phyloP scores from a whole-genome alignment of 2,113 vertebrate species.

The Takifugu bimaculatus region DNA sequence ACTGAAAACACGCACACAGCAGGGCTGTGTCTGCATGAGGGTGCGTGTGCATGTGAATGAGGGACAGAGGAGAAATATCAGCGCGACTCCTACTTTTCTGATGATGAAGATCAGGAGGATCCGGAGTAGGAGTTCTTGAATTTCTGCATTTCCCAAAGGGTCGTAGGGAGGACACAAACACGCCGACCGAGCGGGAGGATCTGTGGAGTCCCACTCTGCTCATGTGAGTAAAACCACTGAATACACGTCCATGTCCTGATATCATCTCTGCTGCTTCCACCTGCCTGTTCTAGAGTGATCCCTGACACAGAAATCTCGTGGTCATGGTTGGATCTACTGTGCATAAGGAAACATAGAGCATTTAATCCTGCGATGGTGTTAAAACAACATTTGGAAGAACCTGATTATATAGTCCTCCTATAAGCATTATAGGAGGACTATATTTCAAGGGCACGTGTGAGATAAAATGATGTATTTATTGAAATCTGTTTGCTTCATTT shows the following conservation, averaged over 20 bases:
- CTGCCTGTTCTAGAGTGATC: not conserved
- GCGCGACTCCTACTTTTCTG: constrained; percentile 33
- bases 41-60: constrained; percentile 42
- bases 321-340: not conserved
- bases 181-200: constrained; percentile 13
- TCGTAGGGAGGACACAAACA: constrained; percentile 29
- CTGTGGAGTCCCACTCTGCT: constrained; percentile 26
- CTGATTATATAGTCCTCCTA: not conserved
- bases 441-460: not conserved
- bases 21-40: constrained; percentile 44
- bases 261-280: not conserved
- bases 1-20: constrained; percentile 58
- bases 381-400: constrained; percentile 1
- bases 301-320: constrained; percentile 1
- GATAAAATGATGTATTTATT: no score
- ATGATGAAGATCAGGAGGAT: constrained; percentile 19
- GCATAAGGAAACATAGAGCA: no score
- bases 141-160: constrained; percentile 37
- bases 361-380: not conserved
- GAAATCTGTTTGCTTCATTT: no score
- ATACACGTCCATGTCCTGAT: constrained; percentile 3
- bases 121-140: constrained; percentile 3
- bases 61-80: constrained; percentile 29
- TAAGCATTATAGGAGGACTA: not conserved
- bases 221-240: constrained; percentile 60